Base-by-base conservation (phyloP, 1,140 invertebrate genomes). In the Caenorhabditis brenneri region DNA sequence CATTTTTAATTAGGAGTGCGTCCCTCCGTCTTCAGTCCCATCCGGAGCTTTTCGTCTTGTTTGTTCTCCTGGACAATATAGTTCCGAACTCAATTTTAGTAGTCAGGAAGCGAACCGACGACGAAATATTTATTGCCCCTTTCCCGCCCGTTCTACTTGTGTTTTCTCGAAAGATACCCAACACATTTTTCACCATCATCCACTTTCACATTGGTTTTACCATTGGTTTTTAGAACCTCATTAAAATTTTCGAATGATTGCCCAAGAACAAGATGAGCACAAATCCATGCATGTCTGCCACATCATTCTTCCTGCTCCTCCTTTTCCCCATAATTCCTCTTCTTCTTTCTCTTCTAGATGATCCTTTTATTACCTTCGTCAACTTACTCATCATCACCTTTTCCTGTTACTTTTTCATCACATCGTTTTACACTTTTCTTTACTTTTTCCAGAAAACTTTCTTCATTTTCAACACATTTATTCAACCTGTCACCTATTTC, bases 1-100 rank as follows among this genome's bases (percentile, higher is more conserved):
- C 65, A 74, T 74, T 74, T 74, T 74, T 74, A 74, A 74, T 74
- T 74, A 74, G 65, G 65, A 74, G 36, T 74, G 36, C 65, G 39
- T 42, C 15, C 65, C 48, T n/a, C 19, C 16, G 3, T n/a, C 31
- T 12, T 80, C 79, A 31, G 51, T 53, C 51, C 48, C 27, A 49
- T 55, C 48, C 79, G 58, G 31, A 42, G 65, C 65, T 55, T 55
- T 55, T 65, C 58, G 19, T 22, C 36, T 42, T 74, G 65, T 42
- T 74, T 74, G 36, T 74, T 80, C 16, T 49, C 7, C 51, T 39
- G 39, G 48, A 27, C 51, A 22, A 51, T 51, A 80, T 80, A 80
- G 79, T 53, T 80, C 79, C 79, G 48, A 80, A 53, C 51, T 53
- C 79, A 80, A 80, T 80, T 80, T 80, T 51, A 80, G 27, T 80